These are phyloP conservation scores for Dicyrtomina minuta DNA, from an alignment of 2,888 invertebrate genomes.

Conservation along the genomic window DNA sequence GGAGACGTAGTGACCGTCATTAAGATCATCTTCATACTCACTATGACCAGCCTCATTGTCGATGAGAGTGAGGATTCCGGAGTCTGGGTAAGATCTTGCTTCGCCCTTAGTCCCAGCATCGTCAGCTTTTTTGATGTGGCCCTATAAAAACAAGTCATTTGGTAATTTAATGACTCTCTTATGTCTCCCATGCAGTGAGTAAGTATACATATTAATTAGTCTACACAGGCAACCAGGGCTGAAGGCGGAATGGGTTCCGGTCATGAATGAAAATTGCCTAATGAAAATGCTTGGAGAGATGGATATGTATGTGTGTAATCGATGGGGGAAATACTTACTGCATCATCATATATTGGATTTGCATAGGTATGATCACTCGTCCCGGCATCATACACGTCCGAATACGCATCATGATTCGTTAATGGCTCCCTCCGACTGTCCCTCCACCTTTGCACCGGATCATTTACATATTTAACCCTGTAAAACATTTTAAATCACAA, in stretches of 20 bases:
- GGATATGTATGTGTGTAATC: background rate
- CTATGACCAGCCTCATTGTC: slow-evolving; percentile 6
- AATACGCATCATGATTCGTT: slow-evolving; percentile 35
- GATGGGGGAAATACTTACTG: background rate
- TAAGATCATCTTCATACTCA: slow-evolving; percentile 10
- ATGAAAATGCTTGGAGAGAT: too few relatives aligned
- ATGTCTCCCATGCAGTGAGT: too few relatives aligned
- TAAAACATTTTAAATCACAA: slow-evolving; percentile 6
- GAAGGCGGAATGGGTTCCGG: too few relatives aligned
- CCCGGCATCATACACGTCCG: slow-evolving; percentile 44
- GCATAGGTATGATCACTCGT: slow-evolving; percentile 25
- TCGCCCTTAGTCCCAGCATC: slow-evolving; percentile 7
- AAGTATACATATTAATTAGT: too few relatives aligned
- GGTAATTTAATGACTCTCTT: too few relatives aligned
- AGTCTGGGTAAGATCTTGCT: slow-evolving; percentile 15
- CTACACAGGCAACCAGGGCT: too few relatives aligned
- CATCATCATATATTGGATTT: slow-evolving; percentile 31
- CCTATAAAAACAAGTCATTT: slow-evolving; percentile 1
- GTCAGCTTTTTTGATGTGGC: background rate
- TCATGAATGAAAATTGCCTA: too few relatives aligned
- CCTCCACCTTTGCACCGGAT: slow-evolving; percentile 43
- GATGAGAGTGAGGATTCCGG: slow-evolving; percentile 23
- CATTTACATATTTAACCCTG: slow-evolving; percentile 51
- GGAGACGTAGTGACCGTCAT: slow-evolving; percentile 29
- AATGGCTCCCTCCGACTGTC: slow-evolving; percentile 36